Conservation (phyloP, 1,140 invertebrate species). For the Drosophila sp. region DNA sequence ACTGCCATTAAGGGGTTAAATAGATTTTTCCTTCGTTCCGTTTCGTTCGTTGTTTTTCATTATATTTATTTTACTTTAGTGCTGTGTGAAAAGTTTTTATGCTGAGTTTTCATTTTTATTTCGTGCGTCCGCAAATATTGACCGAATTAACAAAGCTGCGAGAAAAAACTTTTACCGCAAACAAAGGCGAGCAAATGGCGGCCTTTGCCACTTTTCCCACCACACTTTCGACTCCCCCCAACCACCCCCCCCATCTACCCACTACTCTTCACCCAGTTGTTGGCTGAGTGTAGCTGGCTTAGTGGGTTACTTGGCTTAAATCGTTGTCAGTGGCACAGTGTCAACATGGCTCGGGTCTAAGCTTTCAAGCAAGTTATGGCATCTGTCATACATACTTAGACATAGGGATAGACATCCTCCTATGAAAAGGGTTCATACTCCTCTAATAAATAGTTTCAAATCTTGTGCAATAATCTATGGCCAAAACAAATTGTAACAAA, state of each 20-base stretch:
- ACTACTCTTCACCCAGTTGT: conserved; percentile 6
- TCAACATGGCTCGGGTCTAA: conserved; percentile 39
- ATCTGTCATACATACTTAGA: no score
- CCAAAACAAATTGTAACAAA: conserved; percentile 46
- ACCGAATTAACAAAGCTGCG: conserved; percentile 77
- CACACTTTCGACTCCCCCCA: background rate
- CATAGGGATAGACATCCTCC: background rate
- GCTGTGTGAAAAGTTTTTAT: conserved; percentile 62
- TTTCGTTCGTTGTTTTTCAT: conserved; percentile 33
- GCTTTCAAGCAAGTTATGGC: conserved; percentile 3
- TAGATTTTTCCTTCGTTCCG: conserved; percentile 43
- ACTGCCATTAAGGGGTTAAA: conserved; percentile 76
- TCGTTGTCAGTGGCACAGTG: conserved; percentile 28
- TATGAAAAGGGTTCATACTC: background rate
- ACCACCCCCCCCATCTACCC: no score
- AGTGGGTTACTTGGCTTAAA: conserved; percentile 13
- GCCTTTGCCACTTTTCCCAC: conserved; percentile 7
- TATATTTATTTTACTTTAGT: conserved; percentile 44
- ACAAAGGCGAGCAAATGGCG: conserved; percentile 53
- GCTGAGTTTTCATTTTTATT: conserved; percentile 79
- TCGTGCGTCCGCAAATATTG: conserved; percentile 81
- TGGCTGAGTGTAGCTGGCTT: conserved; percentile 23
- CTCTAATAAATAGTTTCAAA: conserved; percentile 39
- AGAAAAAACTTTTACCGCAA: conserved; percentile 65
- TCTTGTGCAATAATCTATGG: conserved; percentile 28